Conservation (phyloP, 2,113 vertebrate species). For the Chloebia gouldiae region DNA sequence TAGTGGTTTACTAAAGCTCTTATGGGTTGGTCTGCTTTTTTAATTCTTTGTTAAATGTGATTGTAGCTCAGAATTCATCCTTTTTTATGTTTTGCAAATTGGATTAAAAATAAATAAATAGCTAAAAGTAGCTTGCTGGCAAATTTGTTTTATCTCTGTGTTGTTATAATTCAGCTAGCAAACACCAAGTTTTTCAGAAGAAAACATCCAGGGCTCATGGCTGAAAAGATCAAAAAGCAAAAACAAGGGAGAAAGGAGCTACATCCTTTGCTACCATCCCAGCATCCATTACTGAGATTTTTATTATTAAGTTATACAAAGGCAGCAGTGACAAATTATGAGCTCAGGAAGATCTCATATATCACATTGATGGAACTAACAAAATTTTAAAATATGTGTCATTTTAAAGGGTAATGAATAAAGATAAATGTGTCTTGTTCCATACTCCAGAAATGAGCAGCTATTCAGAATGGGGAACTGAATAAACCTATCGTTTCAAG, state of each 20-base stretch:
- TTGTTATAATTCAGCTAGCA: neutral
- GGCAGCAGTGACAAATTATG: neutral
- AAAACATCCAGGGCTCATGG: neutral
- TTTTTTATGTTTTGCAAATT: neutral
- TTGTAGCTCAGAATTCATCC: neutral
- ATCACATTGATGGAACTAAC: neutral
- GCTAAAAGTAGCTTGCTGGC: neutral
- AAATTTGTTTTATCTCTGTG: neutral
- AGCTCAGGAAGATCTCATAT: neutral
- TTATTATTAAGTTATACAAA: neutral
- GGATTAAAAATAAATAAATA: neutral
- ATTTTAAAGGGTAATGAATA: neutral
- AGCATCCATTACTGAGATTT: neutral
- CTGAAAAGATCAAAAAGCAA: neutral
- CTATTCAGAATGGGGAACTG: neutral
- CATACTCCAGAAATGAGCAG: neutral
- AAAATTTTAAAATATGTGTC: neutral
- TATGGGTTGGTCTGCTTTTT: neutral
- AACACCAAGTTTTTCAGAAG: neutral
- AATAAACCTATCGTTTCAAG: neutral
- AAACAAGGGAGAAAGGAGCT: neutral
- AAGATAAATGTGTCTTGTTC: neutral
- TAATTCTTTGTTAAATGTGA: neutral
- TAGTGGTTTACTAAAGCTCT: neutral
- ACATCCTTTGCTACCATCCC: neutral